Conservation (phyloP, 2,113 vertebrate genomes). For the Ciconia stormi region DNA sequence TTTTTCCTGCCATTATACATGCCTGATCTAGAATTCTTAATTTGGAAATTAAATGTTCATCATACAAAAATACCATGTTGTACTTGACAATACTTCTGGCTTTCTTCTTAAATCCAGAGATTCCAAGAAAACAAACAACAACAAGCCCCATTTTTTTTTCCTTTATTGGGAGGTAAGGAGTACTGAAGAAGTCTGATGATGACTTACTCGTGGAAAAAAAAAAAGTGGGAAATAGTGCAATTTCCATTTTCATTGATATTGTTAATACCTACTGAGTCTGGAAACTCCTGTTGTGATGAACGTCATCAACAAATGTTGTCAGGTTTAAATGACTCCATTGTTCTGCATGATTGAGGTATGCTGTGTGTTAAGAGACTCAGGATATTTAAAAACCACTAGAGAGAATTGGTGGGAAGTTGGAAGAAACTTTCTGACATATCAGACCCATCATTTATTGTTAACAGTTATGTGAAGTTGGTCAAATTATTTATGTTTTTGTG, state of each 20-base stretch:
- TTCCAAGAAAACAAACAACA: background rate
- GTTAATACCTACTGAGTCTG: background rate
- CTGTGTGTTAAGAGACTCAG: background rate
- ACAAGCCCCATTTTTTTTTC: background rate
- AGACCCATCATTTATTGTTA: background rate
- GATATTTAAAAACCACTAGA: background rate
- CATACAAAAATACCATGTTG: background rate
- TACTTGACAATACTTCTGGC: background rate
- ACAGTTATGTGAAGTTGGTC: background rate
- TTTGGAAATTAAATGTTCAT: background rate
- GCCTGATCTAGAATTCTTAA: background rate
- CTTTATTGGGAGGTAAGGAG: background rate
- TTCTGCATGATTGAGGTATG: background rate
- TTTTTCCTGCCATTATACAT: background rate
- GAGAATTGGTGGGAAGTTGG: background rate
- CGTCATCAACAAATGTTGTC: background rate
- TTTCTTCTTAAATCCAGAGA: background rate
- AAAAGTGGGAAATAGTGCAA: background rate
- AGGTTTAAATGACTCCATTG: background rate
- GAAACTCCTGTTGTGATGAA: background rate
- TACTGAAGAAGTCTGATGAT: background rate
- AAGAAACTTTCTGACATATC: background rate
- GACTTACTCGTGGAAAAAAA: background rate
- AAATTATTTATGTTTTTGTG: background rate
- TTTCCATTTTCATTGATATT: background rate